phyloP scores from a whole-genome alignment of 2,113 vertebrate species.

The Perca schrenkii region DNA sequence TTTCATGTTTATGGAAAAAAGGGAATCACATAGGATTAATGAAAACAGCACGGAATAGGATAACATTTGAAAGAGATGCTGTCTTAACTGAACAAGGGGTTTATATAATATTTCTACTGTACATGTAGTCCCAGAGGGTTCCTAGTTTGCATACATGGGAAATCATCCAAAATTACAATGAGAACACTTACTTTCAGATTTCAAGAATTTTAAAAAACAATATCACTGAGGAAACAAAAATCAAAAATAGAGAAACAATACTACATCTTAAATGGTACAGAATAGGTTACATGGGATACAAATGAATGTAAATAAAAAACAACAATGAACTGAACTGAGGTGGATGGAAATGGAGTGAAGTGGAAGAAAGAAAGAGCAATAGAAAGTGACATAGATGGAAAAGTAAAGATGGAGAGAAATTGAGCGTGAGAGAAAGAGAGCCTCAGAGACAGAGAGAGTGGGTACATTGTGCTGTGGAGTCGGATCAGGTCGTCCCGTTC shows the following conservation, averaged over 20 bases:
- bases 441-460: slow-evolving; percentile 15
- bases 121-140: background rate
- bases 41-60: background rate
- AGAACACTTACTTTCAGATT: background rate
- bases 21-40: background rate
- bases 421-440: slow-evolving; percentile 18
- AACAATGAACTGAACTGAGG: background rate
- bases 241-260: background rate
- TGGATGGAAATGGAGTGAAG: background rate
- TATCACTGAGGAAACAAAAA: background rate
- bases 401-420: background rate
- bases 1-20: background rate
- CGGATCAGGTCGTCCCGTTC: slow-evolving; percentile 22
- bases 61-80: background rate
- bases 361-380: background rate
- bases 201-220: background rate
- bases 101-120: too few species aligned
- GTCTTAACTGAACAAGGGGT: background rate
- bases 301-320: background rate
- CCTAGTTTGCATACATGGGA: background rate
- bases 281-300: background rate
- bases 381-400: slow-evolving; percentile 19
- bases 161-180: background rate
- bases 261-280: background rate
- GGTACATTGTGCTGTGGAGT: slow-evolving; percentile 46